These are phyloP conservation scores for Epinotia brunnichana DNA, from an alignment of 2,888 invertebrate species.

Conservation along the genomic window DNA sequence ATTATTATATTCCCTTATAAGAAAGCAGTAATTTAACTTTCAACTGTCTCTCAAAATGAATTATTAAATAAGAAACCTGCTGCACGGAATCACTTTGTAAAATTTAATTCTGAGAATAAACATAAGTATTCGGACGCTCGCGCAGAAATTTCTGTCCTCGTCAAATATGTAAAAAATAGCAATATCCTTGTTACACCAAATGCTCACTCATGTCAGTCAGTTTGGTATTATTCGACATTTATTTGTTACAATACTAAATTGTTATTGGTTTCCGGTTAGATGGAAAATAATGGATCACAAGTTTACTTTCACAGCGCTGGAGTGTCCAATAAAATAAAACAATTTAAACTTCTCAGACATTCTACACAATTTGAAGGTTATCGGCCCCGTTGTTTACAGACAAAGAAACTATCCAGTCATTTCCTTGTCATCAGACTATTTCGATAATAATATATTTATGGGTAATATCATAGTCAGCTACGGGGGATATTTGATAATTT, in stretches of 20 bases:
- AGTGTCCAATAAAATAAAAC: neutral
- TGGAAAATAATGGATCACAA: neutral
- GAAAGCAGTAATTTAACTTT: neutral
- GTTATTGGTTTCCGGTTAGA: neutral
- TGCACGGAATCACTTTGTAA: slow-evolving; percentile 12
- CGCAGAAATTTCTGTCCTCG: neutral
- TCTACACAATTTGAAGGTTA: slow-evolving; percentile 16
- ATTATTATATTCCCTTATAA: neutral
- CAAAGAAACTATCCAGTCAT: slow-evolving; percentile 17
- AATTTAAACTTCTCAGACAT: slow-evolving; percentile 26
- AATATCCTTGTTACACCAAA: too few relatives aligned
- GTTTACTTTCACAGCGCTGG: neutral
- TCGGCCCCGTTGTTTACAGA: slow-evolving; percentile 31
- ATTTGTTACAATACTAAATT: neutral
- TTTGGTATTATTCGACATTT: too few relatives aligned
- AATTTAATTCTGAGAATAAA: slow-evolving; percentile 20
- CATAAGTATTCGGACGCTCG: neutral
- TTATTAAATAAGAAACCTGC: slow-evolving; percentile 21
- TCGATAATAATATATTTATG: slow-evolving; percentile 9
- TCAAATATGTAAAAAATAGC: slow-evolving; percentile 18
- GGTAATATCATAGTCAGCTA: neutral
- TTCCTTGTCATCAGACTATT: slow-evolving; percentile 9
- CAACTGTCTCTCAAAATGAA: neutral
- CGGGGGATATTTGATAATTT: neutral
- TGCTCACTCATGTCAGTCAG: too few relatives aligned